phyloP scores from a whole-genome alignment of 2,888 invertebrate species.

The Catocala sponsa region DNA sequence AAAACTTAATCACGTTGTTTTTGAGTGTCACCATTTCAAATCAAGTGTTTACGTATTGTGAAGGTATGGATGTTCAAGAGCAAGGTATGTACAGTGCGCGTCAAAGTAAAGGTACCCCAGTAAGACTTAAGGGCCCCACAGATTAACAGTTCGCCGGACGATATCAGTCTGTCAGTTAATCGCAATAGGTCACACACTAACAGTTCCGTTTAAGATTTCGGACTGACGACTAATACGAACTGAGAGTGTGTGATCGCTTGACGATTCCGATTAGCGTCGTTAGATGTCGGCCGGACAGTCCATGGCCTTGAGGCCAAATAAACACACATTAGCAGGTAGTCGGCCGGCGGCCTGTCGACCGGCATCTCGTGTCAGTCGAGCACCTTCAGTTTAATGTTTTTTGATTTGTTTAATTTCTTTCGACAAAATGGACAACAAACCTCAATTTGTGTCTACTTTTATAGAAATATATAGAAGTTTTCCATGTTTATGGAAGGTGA shows the following conservation, averaged over 20 bases:
- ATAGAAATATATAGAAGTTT: conserved; percentile 10
- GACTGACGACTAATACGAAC: conserved; percentile 5
- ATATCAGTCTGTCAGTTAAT: conserved; percentile 4
- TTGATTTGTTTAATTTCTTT: neutral
- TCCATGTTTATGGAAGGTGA: conserved; percentile 9
- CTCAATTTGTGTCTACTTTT: conserved; percentile 5
- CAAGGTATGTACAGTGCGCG: no score
- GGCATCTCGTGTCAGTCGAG: neutral
- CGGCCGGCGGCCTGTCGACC: neutral
- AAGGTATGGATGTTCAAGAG: no score
- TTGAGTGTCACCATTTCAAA: no score
- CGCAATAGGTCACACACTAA: conserved; percentile 3
- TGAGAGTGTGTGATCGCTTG: conserved; percentile 2
- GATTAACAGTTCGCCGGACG: conserved; percentile 9
- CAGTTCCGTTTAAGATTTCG: conserved; percentile 7
- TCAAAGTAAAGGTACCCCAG: no score
- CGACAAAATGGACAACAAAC: conserved; percentile 7
- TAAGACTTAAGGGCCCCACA: no score
- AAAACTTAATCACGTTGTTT: no score
- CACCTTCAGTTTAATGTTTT: no score
- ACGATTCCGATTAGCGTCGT: no score
- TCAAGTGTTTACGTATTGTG: no score
- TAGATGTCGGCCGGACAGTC: no score
- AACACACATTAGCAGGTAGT: neutral
- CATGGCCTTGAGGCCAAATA: no score